These are phyloP conservation scores for Dermolepida albohirtum DNA, from an alignment of 2,888 invertebrate genomes.

Conservation along the genomic window DNA sequence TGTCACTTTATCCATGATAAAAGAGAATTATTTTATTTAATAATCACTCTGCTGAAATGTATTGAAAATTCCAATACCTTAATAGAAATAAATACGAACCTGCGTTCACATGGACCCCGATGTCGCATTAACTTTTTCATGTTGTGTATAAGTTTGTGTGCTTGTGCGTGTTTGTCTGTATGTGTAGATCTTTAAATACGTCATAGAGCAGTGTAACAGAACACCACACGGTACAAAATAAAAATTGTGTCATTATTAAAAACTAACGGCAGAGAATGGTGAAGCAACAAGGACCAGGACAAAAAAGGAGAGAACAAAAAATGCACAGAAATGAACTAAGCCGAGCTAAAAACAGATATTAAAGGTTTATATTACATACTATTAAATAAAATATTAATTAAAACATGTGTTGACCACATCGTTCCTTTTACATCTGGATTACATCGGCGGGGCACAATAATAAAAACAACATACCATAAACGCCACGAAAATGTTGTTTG, in stretches of 20 bases:
- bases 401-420: slow-evolving; percentile 45
- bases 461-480: not conserved
- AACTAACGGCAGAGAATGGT: slow-evolving; percentile 5
- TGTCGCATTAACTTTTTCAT: too few species aligned
- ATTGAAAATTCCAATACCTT: too few species aligned
- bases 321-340: slow-evolving; percentile 20
- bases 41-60: too few species aligned
- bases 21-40: too few species aligned
- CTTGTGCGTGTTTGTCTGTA: slow-evolving; percentile 1
- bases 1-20: too few species aligned
- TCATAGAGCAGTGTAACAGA: slow-evolving; percentile 26
- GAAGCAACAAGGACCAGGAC: not conserved
- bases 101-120: too few species aligned
- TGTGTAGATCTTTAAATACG: not conserved
- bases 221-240: slow-evolving; percentile 35
- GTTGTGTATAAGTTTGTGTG: not conserved
- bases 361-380: slow-evolving; percentile 45
- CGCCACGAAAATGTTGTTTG: not conserved
- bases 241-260: slow-evolving; percentile 34
- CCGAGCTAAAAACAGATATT: slow-evolving; percentile 41
- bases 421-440: slow-evolving; percentile 25
- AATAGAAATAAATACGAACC: too few species aligned
- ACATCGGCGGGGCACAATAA: slow-evolving; percentile 17
- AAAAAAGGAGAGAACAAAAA: slow-evolving; percentile 15
- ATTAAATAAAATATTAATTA: slow-evolving; percentile 46